A percentile compares a stretch with the other conserved stretches of the same genome.
Conservation (phyloP, 2,113 vertebrate species). For the Nipponia nippon region DNA sequence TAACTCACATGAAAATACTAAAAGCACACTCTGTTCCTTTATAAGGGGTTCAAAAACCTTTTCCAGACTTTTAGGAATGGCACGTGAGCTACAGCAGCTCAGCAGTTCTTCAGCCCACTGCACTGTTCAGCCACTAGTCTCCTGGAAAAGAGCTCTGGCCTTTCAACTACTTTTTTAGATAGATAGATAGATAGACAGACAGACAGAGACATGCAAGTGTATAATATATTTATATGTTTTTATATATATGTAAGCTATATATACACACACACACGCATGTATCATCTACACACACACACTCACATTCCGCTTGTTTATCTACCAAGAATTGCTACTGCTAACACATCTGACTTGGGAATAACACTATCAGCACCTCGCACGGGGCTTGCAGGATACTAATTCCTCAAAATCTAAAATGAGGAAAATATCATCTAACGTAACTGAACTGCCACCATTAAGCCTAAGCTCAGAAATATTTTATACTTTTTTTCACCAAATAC, state of each 20-base stretch:
- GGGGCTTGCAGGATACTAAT: background rate
- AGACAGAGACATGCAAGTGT: too few species aligned
- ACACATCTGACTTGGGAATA: background rate
- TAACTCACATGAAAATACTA: background rate
- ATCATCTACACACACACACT: background rate
- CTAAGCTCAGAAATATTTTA: background rate
- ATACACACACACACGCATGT: fast-evolving
- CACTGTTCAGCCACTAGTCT: background rate
- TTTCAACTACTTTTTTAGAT: background rate
- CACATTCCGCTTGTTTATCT: background rate
- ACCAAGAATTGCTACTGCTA: background rate
- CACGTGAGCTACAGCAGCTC: background rate
- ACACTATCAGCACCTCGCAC: background rate
- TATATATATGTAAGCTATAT: too few species aligned
- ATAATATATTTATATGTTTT: background rate
- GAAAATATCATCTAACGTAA: background rate
- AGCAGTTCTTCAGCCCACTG: background rate
- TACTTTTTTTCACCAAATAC: background rate
- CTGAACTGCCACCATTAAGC: background rate
- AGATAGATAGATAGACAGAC: too few species aligned
- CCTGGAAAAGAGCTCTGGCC: background rate
- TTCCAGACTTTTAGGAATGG: background rate
- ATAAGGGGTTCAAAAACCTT: background rate
- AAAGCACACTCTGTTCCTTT: background rate
- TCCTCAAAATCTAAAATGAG: background rate